phyloP scores from a whole-genome alignment of 2,113 vertebrate species.

The Syngnathus scovelli region DNA sequence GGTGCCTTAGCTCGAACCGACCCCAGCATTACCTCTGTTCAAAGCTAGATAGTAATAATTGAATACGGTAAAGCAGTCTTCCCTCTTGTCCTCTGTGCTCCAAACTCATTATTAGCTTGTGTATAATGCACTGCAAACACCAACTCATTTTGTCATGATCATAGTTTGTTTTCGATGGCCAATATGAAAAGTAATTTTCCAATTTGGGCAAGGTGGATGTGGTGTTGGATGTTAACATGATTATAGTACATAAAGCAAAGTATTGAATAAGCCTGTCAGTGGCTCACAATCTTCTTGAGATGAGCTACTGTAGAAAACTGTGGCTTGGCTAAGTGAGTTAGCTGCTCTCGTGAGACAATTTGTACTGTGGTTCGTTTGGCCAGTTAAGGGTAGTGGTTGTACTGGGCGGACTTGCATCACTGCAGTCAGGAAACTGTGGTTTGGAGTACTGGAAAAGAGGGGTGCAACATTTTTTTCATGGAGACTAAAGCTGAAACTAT shows the following conservation, averaged over 20 bases:
- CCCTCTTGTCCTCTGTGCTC: conserved; percentile 48
- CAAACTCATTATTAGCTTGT: conserved; percentile 63
- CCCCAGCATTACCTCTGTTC: conserved; percentile 23
- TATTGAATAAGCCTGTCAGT: conserved; percentile 12
- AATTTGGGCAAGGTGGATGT: conserved; percentile 32
- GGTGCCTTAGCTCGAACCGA: conserved; percentile 21
- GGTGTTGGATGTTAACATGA: conserved; percentile 15
- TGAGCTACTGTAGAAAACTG: neutral
- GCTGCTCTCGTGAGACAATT: conserved; percentile 12
- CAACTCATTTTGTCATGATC: conserved; percentile 40
- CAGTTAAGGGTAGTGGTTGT: neutral
- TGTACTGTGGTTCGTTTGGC: conserved; percentile 9
- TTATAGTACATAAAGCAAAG: conserved; percentile 12
- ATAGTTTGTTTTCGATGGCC: conserved; percentile 24
- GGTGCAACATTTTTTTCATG: neutral
- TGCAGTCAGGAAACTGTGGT: conserved; percentile 1
- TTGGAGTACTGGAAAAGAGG: conserved; percentile 6
- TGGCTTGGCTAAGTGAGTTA: conserved; percentile 3
- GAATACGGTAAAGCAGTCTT: conserved; percentile 51
- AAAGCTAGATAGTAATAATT: conserved; percentile 45
- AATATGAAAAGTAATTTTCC: conserved; percentile 17
- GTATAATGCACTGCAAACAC: conserved; percentile 38
- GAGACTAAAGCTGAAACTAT: neutral
- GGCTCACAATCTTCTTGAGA: conserved; percentile 3
- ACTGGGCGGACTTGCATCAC: neutral